Conservation (phyloP, 2,888 invertebrate genomes). For the Lepidochrysops patricia region DNA sequence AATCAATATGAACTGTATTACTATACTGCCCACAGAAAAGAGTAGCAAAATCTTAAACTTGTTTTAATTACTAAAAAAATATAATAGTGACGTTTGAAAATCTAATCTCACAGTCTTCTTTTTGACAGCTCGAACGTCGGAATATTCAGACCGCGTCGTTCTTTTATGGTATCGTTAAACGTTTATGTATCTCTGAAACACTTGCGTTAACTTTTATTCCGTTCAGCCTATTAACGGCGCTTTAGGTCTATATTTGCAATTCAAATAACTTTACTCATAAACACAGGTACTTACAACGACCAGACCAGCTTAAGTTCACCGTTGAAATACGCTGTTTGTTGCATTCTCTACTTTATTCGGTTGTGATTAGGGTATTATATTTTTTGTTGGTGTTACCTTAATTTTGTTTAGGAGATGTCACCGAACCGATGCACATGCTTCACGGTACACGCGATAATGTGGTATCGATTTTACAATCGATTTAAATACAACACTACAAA, state of each 20-base stretch:
- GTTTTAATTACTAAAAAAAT: no score
- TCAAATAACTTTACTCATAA: slow-evolving; percentile 31
- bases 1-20: no score
- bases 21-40: no score
- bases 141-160: neutral
- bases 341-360: neutral
- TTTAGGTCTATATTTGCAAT: slow-evolving; percentile 41
- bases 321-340: neutral
- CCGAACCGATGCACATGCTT: slow-evolving; percentile 12
- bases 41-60: no score
- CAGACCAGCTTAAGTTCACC: neutral
- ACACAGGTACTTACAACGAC: slow-evolving; percentile 22
- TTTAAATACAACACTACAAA: neutral
- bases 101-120: neutral
- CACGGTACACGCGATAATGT: neutral
- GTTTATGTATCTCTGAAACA: slow-evolving; percentile 14
- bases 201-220: slow-evolving; percentile 33
- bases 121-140: neutral
- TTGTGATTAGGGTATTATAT: neutral
- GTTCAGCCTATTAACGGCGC: slow-evolving; percentile 36
- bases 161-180: neutral
- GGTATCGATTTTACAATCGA: slow-evolving; percentile 9
- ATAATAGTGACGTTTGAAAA: no score
- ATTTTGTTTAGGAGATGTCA: slow-evolving; percentile 6
- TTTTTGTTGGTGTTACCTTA: neutral